phyloP scores from a whole-genome alignment of 2,888 invertebrate species.

The Merodon equestris region DNA sequence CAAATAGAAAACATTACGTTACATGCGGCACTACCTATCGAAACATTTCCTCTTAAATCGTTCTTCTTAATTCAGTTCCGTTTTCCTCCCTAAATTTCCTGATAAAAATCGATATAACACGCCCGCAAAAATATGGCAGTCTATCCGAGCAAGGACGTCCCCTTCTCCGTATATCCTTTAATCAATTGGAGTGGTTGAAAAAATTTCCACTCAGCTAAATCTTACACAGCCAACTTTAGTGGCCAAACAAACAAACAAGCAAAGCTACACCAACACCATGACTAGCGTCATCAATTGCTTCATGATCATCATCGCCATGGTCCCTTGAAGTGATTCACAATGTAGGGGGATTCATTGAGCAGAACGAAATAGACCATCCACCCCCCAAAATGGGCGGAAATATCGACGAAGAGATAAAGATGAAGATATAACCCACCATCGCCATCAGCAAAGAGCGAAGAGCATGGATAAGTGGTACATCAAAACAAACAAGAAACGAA shows the following conservation, averaged over 20 bases:
- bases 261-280: slow-evolving; percentile 1
- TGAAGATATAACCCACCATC: no score
- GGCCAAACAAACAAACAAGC: slow-evolving; percentile 22
- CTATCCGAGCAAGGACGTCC: no score
- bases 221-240: slow-evolving; percentile 45
- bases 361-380: no score
- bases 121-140: no score
- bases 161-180: slow-evolving; percentile 37
- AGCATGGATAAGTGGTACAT: no score
- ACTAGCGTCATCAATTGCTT: slow-evolving; percentile 17
- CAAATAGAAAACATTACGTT: no score
- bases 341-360: no score
- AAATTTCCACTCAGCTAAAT: slow-evolving; percentile 47
- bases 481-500: no score
- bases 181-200: slow-evolving; percentile 50
- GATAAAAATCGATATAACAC: no score
- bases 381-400: no score
- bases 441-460: background rate
- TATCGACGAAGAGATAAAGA: no score
- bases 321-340: background rate
- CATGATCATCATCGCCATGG: background rate
- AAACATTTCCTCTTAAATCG: background rate
- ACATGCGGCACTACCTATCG: background rate
- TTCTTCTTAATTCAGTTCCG: background rate
- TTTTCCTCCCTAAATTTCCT: no score